These are phyloP conservation scores for Octonoba sinensis DNA, from an alignment of 2,888 invertebrate genomes.

Conservation along the genomic window DNA sequence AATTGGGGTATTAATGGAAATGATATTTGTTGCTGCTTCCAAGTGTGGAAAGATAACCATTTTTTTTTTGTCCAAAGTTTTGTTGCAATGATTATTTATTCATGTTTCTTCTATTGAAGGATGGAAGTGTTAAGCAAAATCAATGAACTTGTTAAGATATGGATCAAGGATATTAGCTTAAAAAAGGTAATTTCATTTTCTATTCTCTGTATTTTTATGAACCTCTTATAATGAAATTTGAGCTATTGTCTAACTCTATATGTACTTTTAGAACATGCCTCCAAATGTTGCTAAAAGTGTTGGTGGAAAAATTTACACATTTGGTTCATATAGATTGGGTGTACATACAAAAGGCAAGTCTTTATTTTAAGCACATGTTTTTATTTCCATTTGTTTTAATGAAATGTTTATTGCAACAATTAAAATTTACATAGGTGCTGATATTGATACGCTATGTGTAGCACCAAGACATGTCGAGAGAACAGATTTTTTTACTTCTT, in stretches of 20 bases:
- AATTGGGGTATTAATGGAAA: no score
- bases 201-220: not conserved
- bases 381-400: not conserved
- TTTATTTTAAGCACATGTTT: not conserved
- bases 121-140: conserved; percentile 80
- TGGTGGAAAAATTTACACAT: conserved; percentile 99
- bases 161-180: conserved; percentile 91
- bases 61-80: no score
- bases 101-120: conserved; percentile 69
- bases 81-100: not conserved
- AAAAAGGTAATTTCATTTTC: conserved; percentile 73
- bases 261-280: conserved; percentile 84
- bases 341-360: conserved; percentile 90
- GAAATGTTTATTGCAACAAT: not conserved
- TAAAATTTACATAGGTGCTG: conserved; percentile 77
- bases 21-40: no score
- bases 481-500: conserved; percentile 94
- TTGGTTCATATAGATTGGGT: conserved; percentile 91
- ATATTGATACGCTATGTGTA: conserved; percentile 98
- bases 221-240: not conserved
- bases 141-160: conserved; percentile 90
- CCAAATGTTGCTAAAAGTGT: conserved; percentile 86
- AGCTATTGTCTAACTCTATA: conserved; percentile 2
- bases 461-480: conserved; percentile 96
- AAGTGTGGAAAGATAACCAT: no score